These are phyloP conservation scores for Vidua chalybeata DNA, from an alignment of 2,113 vertebrate genomes.

Conservation along the genomic window DNA sequence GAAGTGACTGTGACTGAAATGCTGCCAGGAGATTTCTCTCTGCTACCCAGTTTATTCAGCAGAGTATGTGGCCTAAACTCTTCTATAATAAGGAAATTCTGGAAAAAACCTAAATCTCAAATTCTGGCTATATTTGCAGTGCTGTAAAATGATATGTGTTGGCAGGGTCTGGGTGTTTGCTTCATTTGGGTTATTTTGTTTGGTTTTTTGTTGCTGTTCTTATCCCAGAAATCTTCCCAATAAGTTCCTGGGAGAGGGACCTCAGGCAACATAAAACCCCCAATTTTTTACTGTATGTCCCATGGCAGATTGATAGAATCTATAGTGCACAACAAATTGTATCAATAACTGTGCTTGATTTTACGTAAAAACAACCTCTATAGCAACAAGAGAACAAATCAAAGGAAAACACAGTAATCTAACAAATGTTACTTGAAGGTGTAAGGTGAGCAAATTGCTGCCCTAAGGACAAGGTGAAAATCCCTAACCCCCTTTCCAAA, in stretches of 20 bases:
- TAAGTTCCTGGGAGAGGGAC: background rate
- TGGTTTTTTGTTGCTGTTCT: background rate
- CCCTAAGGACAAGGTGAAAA: conserved; percentile 27
- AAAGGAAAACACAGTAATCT: background rate
- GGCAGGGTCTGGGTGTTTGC: background rate
- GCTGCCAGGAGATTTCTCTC: background rate
- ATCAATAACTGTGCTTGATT: background rate
- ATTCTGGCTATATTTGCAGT: background rate
- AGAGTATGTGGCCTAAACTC: background rate
- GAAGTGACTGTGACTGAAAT: background rate
- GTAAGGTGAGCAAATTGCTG: background rate
- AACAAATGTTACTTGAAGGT: background rate
- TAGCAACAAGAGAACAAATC: background rate
- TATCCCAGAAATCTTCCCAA: background rate
- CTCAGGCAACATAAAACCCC: background rate
- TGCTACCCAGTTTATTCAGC: background rate
- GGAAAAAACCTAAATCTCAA: background rate
- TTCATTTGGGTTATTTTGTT: background rate
- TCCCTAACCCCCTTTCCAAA: background rate
- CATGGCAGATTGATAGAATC: background rate
- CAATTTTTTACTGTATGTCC: background rate
- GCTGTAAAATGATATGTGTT: background rate
- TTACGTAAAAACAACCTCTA: background rate
- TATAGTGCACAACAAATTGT: background rate
- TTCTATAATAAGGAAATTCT: background rate